Base-by-base conservation (phyloP, 1,140 invertebrate species). In the Drosophila aff. region DNA sequence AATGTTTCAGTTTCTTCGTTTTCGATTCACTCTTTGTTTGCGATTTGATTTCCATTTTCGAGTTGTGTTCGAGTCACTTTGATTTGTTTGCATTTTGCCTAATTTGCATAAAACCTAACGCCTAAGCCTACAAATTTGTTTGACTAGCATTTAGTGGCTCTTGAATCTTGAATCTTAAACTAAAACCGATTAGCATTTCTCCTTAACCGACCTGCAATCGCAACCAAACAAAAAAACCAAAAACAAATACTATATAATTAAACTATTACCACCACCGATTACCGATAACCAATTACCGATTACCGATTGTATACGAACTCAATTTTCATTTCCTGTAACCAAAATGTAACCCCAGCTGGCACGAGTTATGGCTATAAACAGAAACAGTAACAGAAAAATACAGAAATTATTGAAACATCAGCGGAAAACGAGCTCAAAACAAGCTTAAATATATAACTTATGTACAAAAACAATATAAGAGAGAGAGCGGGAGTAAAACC, bases 311-410 rank as follows among this genome's bases (percentile, higher is more conserved):
- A 85, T 87, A 82, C 79, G 52, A 87, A 55, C 83, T 87, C 28
- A 83, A 69, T 83, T 87, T 84, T 89, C 52, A 91, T 90, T 90
- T 87, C 72, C 73, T 84, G 81, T 85, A 84, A 57, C 36, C 36
- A 57, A 57, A 57, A 71, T 92, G 91, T 92, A 92, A 94, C 94
- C 94, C 94, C 94, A 94, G 94, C 94, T 94, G 94, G 94, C 94
- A 94, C 94, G 93, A 93, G 86, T 92, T 93, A 92, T 92, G 87
- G 87, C 82, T 82, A 90, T 80, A 46, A 76, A 68, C 52, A 63
- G 53, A 53, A 60, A 73, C 46, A 52, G 50, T 50, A 65, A 62
- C 38, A 64, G 59, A 53, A 49, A 36, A 77, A 53, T 33, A 81
- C 61, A 61, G 36, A 47, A 40, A n/a, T 16, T 57, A 50, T 43